A percentile compares a stretch with the other conserved stretches of the same genome.
Conservation (phyloP, 2,113 vertebrate species). For the Eurypyga helias region DNA sequence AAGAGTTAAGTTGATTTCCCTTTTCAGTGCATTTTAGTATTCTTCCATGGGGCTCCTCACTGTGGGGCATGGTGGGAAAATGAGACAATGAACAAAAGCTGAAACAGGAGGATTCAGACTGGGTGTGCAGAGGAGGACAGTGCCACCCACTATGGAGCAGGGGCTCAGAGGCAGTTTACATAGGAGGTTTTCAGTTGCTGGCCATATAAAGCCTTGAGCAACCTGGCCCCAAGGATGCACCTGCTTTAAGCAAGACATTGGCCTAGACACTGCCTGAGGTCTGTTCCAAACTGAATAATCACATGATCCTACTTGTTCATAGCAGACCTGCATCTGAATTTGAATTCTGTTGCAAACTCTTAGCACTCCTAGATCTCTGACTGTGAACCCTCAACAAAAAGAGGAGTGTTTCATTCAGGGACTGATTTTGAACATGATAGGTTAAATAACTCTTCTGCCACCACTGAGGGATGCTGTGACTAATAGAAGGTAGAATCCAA, state of each 20-base stretch:
- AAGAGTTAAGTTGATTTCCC: neutral
- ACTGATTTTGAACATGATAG: neutral
- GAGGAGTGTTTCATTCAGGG: neutral
- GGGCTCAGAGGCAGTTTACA: neutral
- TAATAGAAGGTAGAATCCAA: neutral
- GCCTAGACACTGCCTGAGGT: neutral
- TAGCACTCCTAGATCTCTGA: neutral
- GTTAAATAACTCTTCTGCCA: neutral
- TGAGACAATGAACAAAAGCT: neutral
- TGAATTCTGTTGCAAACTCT: neutral
- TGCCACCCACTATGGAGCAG: fast-evolving
- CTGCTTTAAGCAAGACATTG: neutral
- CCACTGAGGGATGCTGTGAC: neutral
- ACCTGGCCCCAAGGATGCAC: neutral
- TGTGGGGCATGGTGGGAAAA: neutral
- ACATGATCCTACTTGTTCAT: neutral
- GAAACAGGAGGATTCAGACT: neutral
- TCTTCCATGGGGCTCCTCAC: neutral
- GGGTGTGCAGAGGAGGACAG: neutral
- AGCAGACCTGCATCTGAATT: neutral
- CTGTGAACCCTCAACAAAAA: neutral
- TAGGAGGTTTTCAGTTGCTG: neutral
- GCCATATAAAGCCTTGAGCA: neutral
- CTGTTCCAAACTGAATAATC: neutral
- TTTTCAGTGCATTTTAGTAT: neutral